These are phyloP conservation scores for Circaetus gallicus DNA, from an alignment of 2,113 vertebrate genomes.

Conservation along the genomic window DNA sequence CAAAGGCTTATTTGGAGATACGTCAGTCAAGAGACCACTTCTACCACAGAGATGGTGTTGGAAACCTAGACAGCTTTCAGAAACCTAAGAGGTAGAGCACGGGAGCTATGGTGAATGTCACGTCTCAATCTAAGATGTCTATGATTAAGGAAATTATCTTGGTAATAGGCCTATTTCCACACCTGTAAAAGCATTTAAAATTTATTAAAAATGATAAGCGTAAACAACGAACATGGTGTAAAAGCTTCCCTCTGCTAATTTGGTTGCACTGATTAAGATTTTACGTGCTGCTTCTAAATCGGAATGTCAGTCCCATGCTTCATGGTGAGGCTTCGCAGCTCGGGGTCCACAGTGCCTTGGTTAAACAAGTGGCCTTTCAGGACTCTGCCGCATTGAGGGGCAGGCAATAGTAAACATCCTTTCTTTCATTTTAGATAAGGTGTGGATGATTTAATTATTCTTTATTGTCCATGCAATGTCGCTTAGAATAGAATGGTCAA, in stretches of 20 bases:
- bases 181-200: conserved; percentile 69
- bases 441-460: conserved; percentile 79
- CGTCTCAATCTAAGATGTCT: conserved; percentile 60
- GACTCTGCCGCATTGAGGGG: not conserved
- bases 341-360: not conserved
- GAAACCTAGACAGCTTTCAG: conserved; percentile 67
- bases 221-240: conserved; percentile 73
- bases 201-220: conserved; percentile 79
- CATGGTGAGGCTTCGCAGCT: not conserved
- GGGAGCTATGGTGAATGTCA: conserved; percentile 70
- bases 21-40: conserved; percentile 84
- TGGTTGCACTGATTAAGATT: conserved; percentile 77
- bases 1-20: conserved; percentile 88
- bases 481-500: conserved; percentile 54
- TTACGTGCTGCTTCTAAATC: conserved; percentile 76
- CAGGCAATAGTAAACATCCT: conserved; percentile 49
- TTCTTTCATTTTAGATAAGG: conserved; percentile 76
- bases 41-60: conserved; percentile 46
- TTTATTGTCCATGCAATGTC: conserved; percentile 46
- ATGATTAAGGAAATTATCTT: conserved; percentile 68
- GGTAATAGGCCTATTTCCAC: conserved; percentile 60
- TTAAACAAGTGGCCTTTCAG: conserved; percentile 6
- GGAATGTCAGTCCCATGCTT: conserved; percentile 65
- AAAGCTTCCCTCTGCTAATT: conserved; percentile 68
- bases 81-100: conserved; percentile 73